phyloP scores from a whole-genome alignment of 2,113 vertebrate species.

The Regulus satrapa region DNA sequence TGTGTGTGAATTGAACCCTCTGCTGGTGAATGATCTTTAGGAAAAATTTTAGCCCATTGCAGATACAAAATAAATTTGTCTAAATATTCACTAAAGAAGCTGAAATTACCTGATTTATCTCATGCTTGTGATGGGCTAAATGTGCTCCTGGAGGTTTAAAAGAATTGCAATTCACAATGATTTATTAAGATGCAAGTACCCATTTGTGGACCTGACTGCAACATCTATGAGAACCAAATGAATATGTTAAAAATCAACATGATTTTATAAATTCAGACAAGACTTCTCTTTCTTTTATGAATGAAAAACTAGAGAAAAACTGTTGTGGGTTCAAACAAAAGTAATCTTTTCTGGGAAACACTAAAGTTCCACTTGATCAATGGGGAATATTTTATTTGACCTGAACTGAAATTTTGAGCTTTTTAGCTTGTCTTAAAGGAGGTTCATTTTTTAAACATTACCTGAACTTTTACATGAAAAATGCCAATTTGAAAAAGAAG shows the following conservation, averaged over 20 bases:
- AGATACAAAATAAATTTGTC: background rate
- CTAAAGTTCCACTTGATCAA: background rate
- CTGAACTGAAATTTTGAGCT: background rate
- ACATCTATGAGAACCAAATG: background rate
- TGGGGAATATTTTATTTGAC: background rate
- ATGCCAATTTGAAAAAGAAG: background rate
- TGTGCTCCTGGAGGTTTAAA: background rate
- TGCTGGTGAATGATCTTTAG: slow-evolving; percentile 13
- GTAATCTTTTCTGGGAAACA: background rate
- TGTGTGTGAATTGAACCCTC: slow-evolving; percentile 25
- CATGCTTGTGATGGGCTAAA: background rate
- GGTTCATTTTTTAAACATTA: background rate
- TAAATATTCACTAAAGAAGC: background rate
- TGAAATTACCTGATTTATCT: background rate
- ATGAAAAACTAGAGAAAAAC: background rate
- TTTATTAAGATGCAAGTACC: background rate
- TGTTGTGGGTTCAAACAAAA: background rate
- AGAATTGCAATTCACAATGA: background rate
- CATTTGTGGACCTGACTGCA: background rate
- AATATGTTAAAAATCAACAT: background rate
- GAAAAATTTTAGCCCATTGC: background rate
- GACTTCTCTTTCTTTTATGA: background rate
- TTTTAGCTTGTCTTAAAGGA: background rate
- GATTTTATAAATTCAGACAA: background rate
- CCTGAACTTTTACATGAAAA: slow-evolving; percentile 18